Evolutionary conservation across 2,797 vertebrate species (phyloP).

Genomic region (Mionectes olivaceus): DNA sequence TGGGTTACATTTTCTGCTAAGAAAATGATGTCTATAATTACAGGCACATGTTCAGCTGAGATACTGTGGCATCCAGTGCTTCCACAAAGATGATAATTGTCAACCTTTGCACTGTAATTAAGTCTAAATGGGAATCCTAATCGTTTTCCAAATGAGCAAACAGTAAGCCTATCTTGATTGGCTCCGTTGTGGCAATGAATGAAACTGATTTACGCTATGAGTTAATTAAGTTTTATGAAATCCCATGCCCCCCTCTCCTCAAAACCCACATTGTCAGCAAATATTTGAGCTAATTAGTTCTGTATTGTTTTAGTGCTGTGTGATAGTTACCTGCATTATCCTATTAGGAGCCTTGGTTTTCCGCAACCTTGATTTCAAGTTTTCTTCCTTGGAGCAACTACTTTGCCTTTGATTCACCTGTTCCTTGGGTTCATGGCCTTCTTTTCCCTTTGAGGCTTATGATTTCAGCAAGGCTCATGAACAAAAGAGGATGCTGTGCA

Average conservation of each 20-base stretch:
- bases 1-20: slow-evolving; percentile 73
- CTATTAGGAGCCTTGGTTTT: neutral
- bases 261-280: slow-evolving; percentile 59
- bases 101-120: slow-evolving; percentile 83
- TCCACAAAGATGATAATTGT: slow-evolving; percentile 77
- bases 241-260: slow-evolving; percentile 13
- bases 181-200: slow-evolving; percentile 65
- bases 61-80: slow-evolving; percentile 69
- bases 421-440: neutral
- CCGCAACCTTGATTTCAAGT: neutral
- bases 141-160: slow-evolving; percentile 79
- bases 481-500: neutral
- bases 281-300: slow-evolving; percentile 73
- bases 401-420: slow-evolving; percentile 48
- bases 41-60: slow-evolving; percentile 69
- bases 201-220: slow-evolving; percentile 72
- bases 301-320: slow-evolving; percentile 51
- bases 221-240: slow-evolving; percentile 78
- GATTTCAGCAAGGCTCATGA: neutral
- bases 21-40: slow-evolving; percentile 80
- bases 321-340: slow-evolving; percentile 54
- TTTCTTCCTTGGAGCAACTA: neutral
- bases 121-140: slow-evolving; percentile 78
- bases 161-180: slow-evolving; percentile 68
- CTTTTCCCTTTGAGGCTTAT: slow-evolving; percentile 35